Percentiles rank a stretch among this genome's conserved stretches.
phyloP scores from a whole-genome alignment of 92 coral and sea anemone genomes.

The Zoanthus sansibaricus region DNA sequence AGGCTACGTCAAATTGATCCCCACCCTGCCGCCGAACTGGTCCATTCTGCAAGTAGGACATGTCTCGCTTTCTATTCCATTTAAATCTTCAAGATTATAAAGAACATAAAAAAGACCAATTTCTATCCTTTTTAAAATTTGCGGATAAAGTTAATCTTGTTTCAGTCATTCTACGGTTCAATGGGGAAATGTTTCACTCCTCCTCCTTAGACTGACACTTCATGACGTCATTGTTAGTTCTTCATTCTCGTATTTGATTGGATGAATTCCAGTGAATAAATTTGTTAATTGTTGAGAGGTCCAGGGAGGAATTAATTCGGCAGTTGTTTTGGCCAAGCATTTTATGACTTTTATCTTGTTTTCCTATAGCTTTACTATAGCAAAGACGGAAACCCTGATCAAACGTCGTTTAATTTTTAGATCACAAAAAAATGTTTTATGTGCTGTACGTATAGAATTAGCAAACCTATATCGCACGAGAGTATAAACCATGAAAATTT shows the following conservation, averaged over 20 bases:
- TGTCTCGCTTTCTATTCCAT: conserved; percentile 47
- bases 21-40: conserved; percentile 84
- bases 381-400: too few species aligned
- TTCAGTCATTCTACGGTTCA: conserved; percentile 20
- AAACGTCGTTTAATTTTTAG: too few species aligned
- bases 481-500: too few species aligned
- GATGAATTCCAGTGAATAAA: background rate
- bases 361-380: too few species aligned
- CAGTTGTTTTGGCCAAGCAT: too few species aligned
- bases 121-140: background rate
- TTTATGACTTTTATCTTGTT: too few species aligned
- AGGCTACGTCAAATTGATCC: conserved; percentile 92
- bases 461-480: too few species aligned
- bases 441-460: too few species aligned
- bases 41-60: conserved; percentile 87
- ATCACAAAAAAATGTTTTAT: too few species aligned
- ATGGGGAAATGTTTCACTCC: background rate
- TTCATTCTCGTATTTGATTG: conserved; percentile 15
- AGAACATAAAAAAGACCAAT: background rate
- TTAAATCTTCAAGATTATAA: background rate
- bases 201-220: conserved; percentile 11
- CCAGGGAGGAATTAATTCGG: too few species aligned
- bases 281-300: too few species aligned
- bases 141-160: background rate
- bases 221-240: conserved; percentile 31